phyloP scores from a whole-genome alignment of 2,113 vertebrate genomes.

The Panurus biarmicus region DNA sequence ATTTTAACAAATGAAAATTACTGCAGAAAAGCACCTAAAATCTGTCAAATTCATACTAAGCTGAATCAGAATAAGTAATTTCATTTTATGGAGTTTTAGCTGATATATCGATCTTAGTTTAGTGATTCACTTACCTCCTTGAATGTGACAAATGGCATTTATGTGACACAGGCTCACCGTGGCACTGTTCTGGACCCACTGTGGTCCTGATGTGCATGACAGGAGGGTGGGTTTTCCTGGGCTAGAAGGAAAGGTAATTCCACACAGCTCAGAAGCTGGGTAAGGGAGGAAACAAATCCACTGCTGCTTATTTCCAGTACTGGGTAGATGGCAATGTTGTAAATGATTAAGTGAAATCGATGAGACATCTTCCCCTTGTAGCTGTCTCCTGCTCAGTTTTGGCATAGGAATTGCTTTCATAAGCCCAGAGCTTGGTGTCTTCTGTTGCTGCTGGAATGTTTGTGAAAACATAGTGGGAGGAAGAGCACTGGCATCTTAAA shows the following conservation, averaged over 20 bases:
- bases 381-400: slow-evolving; percentile 22
- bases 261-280: background rate
- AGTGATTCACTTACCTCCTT: background rate
- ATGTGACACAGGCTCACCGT: background rate
- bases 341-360: slow-evolving; percentile 13
- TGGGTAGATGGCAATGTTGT: background rate
- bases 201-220: background rate
- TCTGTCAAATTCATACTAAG: background rate
- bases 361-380: slow-evolving; percentile 15
- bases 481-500: background rate
- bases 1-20: background rate
- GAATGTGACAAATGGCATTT: background rate
- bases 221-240: background rate
- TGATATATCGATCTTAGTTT: background rate
- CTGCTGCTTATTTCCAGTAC: background rate
- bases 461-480: slow-evolving; percentile 53
- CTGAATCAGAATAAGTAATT: background rate
- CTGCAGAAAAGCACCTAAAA: background rate
- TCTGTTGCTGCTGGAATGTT: slow-evolving; percentile 27
- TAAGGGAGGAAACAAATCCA: background rate
- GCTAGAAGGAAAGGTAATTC: background rate
- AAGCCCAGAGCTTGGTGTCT: slow-evolving; percentile 33
- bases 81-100: background rate
- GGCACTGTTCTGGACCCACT: background rate
- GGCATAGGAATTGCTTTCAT: slow-evolving; percentile 24